Percentiles rank a stretch among this genome's conserved stretches.
phyloP scores from a whole-genome alignment of 2,797 vertebrate genomes.

The Muscicapa striata region DNA sequence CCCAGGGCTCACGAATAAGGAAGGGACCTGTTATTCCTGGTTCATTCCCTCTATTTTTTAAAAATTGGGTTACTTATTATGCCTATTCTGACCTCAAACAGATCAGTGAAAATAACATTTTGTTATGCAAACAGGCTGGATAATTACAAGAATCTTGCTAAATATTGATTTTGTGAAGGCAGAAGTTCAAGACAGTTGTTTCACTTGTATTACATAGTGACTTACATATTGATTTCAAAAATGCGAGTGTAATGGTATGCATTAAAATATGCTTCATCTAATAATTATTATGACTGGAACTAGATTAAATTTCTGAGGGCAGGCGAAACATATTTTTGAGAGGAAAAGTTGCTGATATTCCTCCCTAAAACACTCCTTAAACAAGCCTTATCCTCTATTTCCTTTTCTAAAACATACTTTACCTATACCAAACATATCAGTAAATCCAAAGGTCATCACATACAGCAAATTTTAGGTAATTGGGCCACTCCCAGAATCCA shows the following conservation, averaged over 20 bases:
- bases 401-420: not conserved
- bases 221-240: not conserved
- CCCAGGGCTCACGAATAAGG: not conserved
- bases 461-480: not conserved
- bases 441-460: not conserved
- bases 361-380: not conserved
- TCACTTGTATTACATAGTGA: not conserved
- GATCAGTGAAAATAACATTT: conserved; percentile 3
- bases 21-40: not conserved
- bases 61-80: not conserved
- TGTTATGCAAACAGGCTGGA: not conserved
- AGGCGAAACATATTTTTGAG: not conserved
- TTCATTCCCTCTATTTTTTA: not conserved
- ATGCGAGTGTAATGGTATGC: not conserved
- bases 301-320: not conserved
- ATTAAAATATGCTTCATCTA: not conserved
- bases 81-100: not conserved
- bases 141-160: conserved; percentile 12
- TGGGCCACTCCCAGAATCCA: not conserved
- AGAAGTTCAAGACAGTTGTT: not conserved
- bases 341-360: not conserved
- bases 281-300: not conserved
- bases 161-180: conserved; percentile 28
- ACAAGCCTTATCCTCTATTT: not conserved
- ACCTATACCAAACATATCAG: not conserved